These are phyloP conservation scores for Spinus olivaceus DNA, from an alignment of 2,797 vertebrate genomes.

Conservation along the genomic window DNA sequence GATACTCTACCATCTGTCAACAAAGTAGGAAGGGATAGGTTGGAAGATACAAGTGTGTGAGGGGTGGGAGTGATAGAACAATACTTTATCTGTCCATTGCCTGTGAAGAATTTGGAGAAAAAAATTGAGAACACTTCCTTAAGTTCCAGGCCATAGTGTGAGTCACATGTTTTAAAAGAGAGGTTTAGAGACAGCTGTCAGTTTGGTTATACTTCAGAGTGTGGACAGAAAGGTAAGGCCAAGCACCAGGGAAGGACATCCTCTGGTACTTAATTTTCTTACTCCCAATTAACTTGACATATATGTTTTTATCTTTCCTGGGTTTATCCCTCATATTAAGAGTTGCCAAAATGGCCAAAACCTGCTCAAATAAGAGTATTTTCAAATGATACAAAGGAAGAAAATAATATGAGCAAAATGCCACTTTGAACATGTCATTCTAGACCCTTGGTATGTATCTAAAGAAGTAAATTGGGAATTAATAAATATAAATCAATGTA, in stretches of 20 bases:
- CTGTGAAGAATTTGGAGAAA: not conserved
- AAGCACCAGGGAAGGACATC: not conserved
- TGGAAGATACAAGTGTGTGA: not conserved
- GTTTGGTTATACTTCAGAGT: not conserved
- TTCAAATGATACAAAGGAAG: not conserved
- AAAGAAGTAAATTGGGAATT: not conserved
- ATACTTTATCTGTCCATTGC: not conserved
- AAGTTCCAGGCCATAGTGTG: not conserved
- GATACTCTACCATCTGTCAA: not conserved
- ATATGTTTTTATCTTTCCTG: not conserved
- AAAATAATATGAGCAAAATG: not conserved
- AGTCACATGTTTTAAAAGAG: not conserved
- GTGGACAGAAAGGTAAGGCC: not conserved
- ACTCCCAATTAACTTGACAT: not conserved
- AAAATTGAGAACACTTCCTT: not conserved
- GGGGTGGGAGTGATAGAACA: not conserved
- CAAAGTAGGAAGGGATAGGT: not conserved
- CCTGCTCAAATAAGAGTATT: not conserved
- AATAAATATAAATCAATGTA: not conserved
- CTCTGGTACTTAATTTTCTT: not conserved
- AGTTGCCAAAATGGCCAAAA: not conserved
- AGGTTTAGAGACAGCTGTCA: not conserved
- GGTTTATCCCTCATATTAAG: not conserved
- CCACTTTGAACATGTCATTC: not conserved
- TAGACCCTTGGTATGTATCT: not conserved